Conservation (phyloP, 2,888 invertebrate genomes). For the Spodoptera littoralis region DNA sequence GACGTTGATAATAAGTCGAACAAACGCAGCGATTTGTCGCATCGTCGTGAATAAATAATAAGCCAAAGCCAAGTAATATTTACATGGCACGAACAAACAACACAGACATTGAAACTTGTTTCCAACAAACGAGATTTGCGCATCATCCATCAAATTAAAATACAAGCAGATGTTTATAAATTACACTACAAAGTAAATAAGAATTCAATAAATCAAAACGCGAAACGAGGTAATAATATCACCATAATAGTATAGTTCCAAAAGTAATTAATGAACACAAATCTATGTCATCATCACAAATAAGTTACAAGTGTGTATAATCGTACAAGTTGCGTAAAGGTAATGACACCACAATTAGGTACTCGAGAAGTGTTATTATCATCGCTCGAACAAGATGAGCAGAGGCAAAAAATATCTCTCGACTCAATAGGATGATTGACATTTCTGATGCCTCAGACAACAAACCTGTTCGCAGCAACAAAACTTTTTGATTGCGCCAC, state of each 20-base stretch:
- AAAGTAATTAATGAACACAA: conserved; percentile 34
- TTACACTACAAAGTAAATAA: conserved; percentile 36
- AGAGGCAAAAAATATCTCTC: conserved; percentile 62
- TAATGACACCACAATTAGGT: conserved; percentile 68
- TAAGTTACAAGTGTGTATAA: conserved; percentile 63
- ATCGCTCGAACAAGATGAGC: conserved; percentile 62
- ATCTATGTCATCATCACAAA: conserved; percentile 45
- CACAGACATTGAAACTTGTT: conserved; percentile 43
- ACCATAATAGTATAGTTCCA: conserved; percentile 10
- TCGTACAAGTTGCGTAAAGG: conserved; percentile 61
- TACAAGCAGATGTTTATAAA: conserved; percentile 43
- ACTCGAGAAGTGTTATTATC: conserved; percentile 68
- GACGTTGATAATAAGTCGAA: conserved; percentile 22
- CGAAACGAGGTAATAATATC: conserved; percentile 29
- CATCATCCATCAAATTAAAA: conserved; percentile 41
- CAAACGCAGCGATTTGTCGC: conserved; percentile 29
- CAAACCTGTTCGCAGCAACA: conserved; percentile 63
- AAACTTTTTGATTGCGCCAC: conserved; percentile 52
- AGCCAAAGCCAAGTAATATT: conserved; percentile 21
- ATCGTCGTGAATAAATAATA: conserved; percentile 41
- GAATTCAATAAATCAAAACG: conserved; percentile 39
- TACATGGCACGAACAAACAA: conserved; percentile 25
- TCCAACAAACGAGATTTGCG: conserved; percentile 34
- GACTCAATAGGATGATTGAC: conserved; percentile 71
- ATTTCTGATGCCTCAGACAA: conserved; percentile 61